Conservation (phyloP, 2,113 vertebrate genomes). For the Brachypodius melanocephalos region DNA sequence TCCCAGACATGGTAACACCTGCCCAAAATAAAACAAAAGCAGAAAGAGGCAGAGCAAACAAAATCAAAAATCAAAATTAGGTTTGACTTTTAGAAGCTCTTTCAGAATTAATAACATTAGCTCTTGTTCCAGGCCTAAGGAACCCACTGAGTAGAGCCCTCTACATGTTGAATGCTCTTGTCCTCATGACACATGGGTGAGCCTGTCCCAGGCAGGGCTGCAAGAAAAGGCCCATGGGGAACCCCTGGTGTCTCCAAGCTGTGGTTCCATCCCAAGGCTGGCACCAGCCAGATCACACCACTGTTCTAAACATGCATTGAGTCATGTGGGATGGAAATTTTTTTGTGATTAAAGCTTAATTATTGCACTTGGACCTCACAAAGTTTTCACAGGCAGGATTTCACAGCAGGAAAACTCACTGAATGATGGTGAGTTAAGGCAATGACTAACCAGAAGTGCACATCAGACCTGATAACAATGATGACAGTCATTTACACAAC, state of each 20-base stretch:
- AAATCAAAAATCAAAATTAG: not conserved
- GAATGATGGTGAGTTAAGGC: not conserved
- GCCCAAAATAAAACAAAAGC: not conserved
- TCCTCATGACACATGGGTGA: accelerated
- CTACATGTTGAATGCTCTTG: accelerated
- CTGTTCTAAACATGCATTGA: not conserved
- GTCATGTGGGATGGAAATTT: not conserved
- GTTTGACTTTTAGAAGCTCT: not conserved
- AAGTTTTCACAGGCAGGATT: not conserved
- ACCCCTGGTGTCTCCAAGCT: not conserved
- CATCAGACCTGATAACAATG: not conserved
- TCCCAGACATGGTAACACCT: not conserved
- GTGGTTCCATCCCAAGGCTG: not conserved
- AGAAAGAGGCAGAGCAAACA: not conserved
- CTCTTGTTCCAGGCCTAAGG: not conserved
- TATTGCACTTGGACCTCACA: not conserved
- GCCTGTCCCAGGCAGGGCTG: not conserved
- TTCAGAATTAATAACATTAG: not conserved
- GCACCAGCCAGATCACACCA: no score
- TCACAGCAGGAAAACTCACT: not conserved
- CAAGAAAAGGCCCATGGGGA: not conserved
- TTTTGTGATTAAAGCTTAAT: not conserved
- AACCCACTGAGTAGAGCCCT: not conserved
- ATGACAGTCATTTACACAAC: not conserved
- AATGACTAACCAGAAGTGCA: not conserved